These are phyloP conservation scores for Drosophila meridionalis DNA, from an alignment of 2,888 invertebrate species.

Conservation along the genomic window DNA sequence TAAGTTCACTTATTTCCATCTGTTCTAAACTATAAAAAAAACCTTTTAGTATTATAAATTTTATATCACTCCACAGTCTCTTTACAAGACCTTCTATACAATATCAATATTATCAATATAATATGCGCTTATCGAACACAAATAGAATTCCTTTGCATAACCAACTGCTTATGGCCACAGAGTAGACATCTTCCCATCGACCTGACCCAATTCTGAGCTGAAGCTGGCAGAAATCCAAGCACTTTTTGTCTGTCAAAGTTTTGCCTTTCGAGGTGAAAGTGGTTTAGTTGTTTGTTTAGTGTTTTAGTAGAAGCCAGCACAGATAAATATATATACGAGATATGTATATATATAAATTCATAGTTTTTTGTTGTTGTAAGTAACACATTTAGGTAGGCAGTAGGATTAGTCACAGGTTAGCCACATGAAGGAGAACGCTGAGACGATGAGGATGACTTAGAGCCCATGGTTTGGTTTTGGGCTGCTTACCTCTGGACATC, in stretches of 20 bases:
- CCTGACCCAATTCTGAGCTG: conserved; percentile 36
- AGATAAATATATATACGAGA: conserved; percentile 1
- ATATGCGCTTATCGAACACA: neutral
- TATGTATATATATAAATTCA: neutral
- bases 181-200: conserved; percentile 15
- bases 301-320: conserved; percentile 48
- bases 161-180: neutral
- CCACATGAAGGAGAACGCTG: conserved; percentile 42
- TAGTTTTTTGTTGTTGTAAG: conserved; percentile 11
- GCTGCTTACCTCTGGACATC: conserved; percentile 52
- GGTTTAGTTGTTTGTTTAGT: conserved; percentile 45
- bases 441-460: conserved; percentile 45
- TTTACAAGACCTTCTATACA: neutral
- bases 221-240: conserved; percentile 41
- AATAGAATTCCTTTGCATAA: conserved; percentile 1
- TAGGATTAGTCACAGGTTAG: conserved; percentile 47
- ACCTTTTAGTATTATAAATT: neutral
- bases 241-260: conserved; percentile 1
- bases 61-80: neutral
- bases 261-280: conserved; percentile 30
- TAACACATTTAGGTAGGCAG: conserved; percentile 29
- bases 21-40: neutral
- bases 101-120: neutral
- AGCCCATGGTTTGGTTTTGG: conserved; percentile 24
- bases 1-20: too few relatives aligned